Base-by-base conservation (phyloP, 2,113 vertebrate species). In the Neolamprologus modestus region DNA sequence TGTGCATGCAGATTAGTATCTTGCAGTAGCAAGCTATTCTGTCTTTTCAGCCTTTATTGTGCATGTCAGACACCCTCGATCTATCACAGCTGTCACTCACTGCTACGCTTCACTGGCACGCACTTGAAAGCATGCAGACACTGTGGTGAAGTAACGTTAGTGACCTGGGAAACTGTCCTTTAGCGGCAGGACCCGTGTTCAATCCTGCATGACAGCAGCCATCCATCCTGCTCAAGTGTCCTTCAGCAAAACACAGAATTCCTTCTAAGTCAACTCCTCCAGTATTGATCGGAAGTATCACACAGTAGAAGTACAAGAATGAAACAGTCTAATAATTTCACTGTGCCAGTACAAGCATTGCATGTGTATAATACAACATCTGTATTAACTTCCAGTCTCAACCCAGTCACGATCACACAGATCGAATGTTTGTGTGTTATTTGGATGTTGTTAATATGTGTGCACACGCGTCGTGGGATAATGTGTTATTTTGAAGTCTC, bases 201-300 rank as follows among this genome's bases (percentile, higher is more conserved):
- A 83, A 11, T 86, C 68, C 47, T 66, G 81, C 40, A n/a, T 89
- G 90, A 90, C 91, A 91, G 86, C 14, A 26, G 17, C 21, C 89
- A 88, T 90, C 59, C 71, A 89, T 92, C 78, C 88, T 84, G 37
- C 53, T 88, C 61, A 82, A 86, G 57, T 57, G 85, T 90, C 84
- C 85, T 89, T 89, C 59, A 85, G 61, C 54, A 33, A 81, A 84
- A 68, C 42, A 54, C 17, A 3, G 14, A 85, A 31, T 87, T 84
- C 47, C 47, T 79, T 63, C 81, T 26, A 76, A 66, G 61, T 88
- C 52, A 73, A 28, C 52, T 81, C 35, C 53, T 40, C 16, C 45
- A 8, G 12, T 28, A 90, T 54, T 3, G 73, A 92, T 61, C 12
- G 31, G 47, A 71, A 42, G 81, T 68, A 68, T 59, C 19, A 81